Evolutionary conservation across 1,140 invertebrate genomes (phyloP), one percentile per base, ranked within the genome.

Genomic region (Megalopta genalis): DNA sequence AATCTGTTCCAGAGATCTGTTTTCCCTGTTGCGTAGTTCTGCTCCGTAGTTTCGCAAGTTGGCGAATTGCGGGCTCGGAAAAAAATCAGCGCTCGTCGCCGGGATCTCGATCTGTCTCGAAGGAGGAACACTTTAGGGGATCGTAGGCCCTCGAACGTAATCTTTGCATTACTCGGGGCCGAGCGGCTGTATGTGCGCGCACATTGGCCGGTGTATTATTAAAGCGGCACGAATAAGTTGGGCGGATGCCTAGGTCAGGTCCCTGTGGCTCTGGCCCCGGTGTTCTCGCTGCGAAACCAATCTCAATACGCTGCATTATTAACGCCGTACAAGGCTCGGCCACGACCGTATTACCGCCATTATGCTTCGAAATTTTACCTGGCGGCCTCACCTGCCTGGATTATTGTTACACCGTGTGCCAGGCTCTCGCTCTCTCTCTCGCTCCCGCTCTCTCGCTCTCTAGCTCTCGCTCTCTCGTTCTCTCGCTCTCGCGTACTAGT

Each of bases 271-370:
- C 78, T 49, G 62, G 49, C 80, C 76, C 63, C 67, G 37, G 57
- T 75, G 80, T 81, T 85, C 80, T 71, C 77, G 63, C 82, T 72
- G 76, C 85, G 83, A 90, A 88, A 91, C 89, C 90, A 90, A 91
- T 91, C 88, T 91, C 88, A 90, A 91, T 90, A 88, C 80, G 71
- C 68, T 90, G 85, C 82, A 90, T 90, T 91, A 90, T 91, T 91
- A 89, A 90, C 79, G 66, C 78, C 80, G 67, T 88, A 84, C 88
- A 88, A 87, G 81, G 81, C 83, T 82, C 79, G 75, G 85, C 87
- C 87, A 87, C 78, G 77, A 85, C 66, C 77, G 81, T 80, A 82
- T 86, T 84, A 87, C 82, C 80, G 32, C 81, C 81, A 83, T 86
- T 86, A 86, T 83, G 85, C 84, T 83, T 80, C 59, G 77, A 76